phyloP scores from a whole-genome alignment of 2,797 vertebrate species.

The Naso thynnoides region DNA sequence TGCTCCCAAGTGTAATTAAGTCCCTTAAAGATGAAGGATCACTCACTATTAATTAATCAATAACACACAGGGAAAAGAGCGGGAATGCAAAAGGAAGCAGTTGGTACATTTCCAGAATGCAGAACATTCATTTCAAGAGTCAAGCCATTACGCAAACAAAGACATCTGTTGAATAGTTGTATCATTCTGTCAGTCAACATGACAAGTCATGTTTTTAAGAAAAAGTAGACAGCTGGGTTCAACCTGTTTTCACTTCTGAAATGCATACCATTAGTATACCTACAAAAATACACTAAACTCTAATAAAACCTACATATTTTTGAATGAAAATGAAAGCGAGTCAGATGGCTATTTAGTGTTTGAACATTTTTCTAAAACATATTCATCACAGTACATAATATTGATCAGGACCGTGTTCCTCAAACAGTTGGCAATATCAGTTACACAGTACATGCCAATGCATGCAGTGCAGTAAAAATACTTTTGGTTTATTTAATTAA shows the following conservation, averaged over 20 bases:
- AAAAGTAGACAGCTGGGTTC: too few relatives aligned
- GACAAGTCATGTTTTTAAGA: too few relatives aligned
- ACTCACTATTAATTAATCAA: slow-evolving; percentile 84
- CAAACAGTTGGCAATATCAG: background rate
- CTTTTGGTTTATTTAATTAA: too few relatives aligned
- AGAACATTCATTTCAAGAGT: slow-evolving; percentile 30
- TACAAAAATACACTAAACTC: background rate
- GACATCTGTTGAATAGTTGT: slow-evolving; percentile 15
- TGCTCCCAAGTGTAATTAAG: slow-evolving; percentile 78
- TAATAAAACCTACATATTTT: background rate
- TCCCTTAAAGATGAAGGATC: slow-evolving; percentile 83
- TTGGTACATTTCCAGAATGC: slow-evolving; percentile 43
- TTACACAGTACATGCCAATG: too few relatives aligned
- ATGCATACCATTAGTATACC: too few relatives aligned
- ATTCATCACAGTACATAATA: too few relatives aligned
- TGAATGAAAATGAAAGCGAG: background rate
- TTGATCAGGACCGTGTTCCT: background rate
- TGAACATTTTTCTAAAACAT: too few relatives aligned
- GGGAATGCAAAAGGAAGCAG: slow-evolving; percentile 44
- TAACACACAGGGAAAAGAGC: slow-evolving; percentile 58
- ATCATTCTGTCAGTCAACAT: slow-evolving; percentile 18
- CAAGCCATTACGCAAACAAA: background rate
- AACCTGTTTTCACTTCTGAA: too few relatives aligned
- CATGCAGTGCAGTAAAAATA: too few relatives aligned
- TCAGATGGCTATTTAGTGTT: too few relatives aligned